Evolutionary conservation across 2,888 invertebrate species (phyloP).

Genomic region (Bellardia bayeri): DNA sequence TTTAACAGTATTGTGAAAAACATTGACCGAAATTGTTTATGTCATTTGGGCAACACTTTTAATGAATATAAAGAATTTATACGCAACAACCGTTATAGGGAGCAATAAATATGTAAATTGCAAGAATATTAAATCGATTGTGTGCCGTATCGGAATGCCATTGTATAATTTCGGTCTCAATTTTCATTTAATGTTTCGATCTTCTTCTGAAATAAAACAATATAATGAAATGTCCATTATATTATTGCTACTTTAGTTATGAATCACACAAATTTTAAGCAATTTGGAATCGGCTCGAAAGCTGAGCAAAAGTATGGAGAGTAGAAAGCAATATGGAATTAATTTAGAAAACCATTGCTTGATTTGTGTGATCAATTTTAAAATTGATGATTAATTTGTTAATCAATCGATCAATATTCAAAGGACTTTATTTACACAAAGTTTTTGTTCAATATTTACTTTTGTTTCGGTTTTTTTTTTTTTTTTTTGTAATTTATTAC

Average conservation of each 20-base stretch:
- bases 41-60: constrained; percentile 57
- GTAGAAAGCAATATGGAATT: constrained; percentile 52
- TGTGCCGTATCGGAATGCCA: constrained; percentile 70
- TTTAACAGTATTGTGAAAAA: constrained; percentile 73
- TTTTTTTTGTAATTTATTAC: not conserved
- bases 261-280: constrained; percentile 71
- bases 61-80: constrained; percentile 15
- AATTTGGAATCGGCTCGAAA: constrained; percentile 62
- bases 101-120: constrained; percentile 2
- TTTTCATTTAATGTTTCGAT: constrained; percentile 73
- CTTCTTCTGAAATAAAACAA: constrained; percentile 42
- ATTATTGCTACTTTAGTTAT: constrained; percentile 51
- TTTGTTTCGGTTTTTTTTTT: constrained; percentile 14
- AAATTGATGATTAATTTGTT: constrained; percentile 75
- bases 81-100: constrained; percentile 7
- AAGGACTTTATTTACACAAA: constrained; percentile 84
- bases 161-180: constrained; percentile 79
- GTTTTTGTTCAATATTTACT: constrained; percentile 74
- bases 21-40: constrained; percentile 80
- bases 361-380: constrained; percentile 76
- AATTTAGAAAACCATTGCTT: constrained; percentile 74
- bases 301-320: constrained; percentile 57
- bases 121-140: constrained; percentile 17
- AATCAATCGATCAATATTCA: constrained; percentile 73
- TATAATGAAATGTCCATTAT: constrained; percentile 61